Evolutionary conservation across 2,113 vertebrate genomes (phyloP), one percentile per base, ranked within the genome.

Genomic region (Sitta europaea): DNA sequence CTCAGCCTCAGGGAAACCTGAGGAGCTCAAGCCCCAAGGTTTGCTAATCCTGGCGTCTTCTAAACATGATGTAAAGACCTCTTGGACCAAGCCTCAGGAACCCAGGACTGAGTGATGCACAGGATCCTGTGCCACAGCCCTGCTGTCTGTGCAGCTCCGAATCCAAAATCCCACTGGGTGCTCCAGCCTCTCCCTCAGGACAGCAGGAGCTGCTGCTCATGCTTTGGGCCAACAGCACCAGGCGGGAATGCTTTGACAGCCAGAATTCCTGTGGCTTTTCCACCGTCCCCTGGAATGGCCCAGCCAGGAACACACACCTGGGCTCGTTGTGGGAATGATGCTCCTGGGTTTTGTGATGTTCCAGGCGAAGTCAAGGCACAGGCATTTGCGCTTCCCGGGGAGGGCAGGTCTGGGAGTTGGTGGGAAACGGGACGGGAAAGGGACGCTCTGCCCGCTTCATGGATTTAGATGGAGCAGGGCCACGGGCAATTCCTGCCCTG

Each of bases 341-440:
- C 54, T 63, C 14, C 38, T 3, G 38, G 10, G 28, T 2, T 5
- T 57, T 25, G 12, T 8, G 10, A 2, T 9, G 7, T 4, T 8
- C 1, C 1, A 3, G 8, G 2, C 29, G 3, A 24, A 25, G 28
- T 7, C 14, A 4, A 7, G 14, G 42, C 7, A 1, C 5, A 2
- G 38, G 48, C 6, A 35, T 24, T 19, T 28, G 9, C 3, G 0
- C 27, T 35, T n/a, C 17, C 17, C 31, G 45, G n/a, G 54, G n/a
- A 54, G 40, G n/a, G 10, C 11, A 25, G 10, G 20, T 25, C 14
- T 5, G 45, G 68, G n/a, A 57, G 4, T 14, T 2, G 14, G 14
- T 15, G 54, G 66, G 12, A 33, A 43, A 3, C 1, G 9, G n/a
- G 38, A 28, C 5, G 36, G 38, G 5, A 40, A 40, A 11, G 40